Base-by-base conservation (phyloP, 2,797 vertebrate genomes). In the Xerus rutilus region DNA sequence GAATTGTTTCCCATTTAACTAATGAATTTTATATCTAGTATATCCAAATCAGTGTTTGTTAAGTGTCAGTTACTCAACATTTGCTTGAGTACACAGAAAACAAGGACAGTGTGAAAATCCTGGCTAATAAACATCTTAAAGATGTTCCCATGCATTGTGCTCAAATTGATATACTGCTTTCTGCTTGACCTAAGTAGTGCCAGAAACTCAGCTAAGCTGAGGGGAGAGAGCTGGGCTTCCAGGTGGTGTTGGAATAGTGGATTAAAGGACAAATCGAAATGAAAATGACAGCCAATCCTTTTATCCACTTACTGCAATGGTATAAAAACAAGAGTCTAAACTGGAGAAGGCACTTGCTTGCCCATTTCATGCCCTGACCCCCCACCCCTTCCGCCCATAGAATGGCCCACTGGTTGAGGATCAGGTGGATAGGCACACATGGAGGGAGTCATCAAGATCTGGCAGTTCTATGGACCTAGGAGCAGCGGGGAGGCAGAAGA, bases 1-100 rank as follows among this genome's bases (percentile, higher is more conserved):
- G 59, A 85, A 89, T 94, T 88, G 2, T 94, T 92, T 85, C 47
- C 72, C 43, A 62, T 81, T 89, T 85, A 74, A 69, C 35, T 72
- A 32, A 73, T 82, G 78, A 67, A 21, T 73, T 59, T 85, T 57
- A 25, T 20, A 18, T 78, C 57, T 59, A 65, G 45, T 20, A 52
- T 10, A 59, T 57, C 65, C 64, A 94, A 57, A 20, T 83, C 54
- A 47, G 39, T 96, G 65, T 84, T 59, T 94, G 47, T 30, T 85
- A 52, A 78, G 32, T 67, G 21, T 32, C 43, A 62, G n/a, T 89
- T 92, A 79, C 57, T 88, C 47, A 91, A 9, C 39, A 59, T 84
- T 89, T 79, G 39, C 49, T 91, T 85, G 9, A 72, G 23, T 72
- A 91, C 54, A 83, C 78, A 65, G 47, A 65, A 77, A 88, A 87